phyloP scores from a whole-genome alignment of 2,888 invertebrate species.

The Nemotelus pantherinus region DNA sequence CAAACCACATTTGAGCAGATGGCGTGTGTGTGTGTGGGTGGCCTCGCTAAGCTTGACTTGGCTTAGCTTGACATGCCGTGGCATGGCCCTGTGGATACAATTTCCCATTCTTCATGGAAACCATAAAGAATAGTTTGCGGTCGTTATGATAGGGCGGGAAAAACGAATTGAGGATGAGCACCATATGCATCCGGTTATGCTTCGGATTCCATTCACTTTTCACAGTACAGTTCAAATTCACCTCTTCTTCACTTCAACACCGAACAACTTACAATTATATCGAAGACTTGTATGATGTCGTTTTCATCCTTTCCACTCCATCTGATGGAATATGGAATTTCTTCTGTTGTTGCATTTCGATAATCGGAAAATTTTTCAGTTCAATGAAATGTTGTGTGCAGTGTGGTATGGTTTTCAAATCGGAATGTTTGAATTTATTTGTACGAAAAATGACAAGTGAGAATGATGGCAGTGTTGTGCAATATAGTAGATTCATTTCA shows the following conservation, averaged over 20 bases:
- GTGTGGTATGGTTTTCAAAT: no score
- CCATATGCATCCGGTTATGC: background rate
- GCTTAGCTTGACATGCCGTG: background rate
- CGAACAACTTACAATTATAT: background rate
- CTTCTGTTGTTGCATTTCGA: no score
- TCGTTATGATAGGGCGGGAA: constrained; percentile 9
- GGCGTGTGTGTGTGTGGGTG: constrained; percentile 3
- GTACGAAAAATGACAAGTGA: no score
- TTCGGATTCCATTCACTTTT: no score
- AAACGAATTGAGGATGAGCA: constrained; percentile 1
- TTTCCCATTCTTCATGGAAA: constrained; percentile 39
- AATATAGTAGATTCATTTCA: no score
- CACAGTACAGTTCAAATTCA: no score
- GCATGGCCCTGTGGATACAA: constrained; percentile 26
- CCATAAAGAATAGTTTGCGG: constrained; percentile 39
- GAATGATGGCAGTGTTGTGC: no score
- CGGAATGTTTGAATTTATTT: no score
- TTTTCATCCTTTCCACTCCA: background rate
- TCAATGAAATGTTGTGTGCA: no score
- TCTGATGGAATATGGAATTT: no score
- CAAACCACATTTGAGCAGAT: constrained; percentile 35
- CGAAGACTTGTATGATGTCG: background rate
- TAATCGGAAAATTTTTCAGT: no score
- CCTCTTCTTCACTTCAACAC: no score
- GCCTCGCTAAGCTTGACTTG: background rate